These are phyloP conservation scores for Clarias pachynema DNA, from an alignment of 2,797 vertebrate genomes.

Conservation along the genomic window DNA sequence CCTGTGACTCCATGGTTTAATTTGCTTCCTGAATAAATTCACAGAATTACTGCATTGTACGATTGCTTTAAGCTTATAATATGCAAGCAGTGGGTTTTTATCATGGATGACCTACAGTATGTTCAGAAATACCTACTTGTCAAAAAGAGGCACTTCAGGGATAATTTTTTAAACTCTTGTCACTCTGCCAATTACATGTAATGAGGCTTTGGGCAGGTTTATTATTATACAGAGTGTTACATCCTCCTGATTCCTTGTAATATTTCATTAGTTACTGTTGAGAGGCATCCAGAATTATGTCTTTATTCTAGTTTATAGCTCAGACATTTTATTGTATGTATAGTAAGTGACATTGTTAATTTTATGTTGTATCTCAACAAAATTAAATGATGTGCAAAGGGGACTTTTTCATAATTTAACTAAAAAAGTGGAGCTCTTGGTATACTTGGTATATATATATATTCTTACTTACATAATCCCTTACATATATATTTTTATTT, in stretches of 20 bases:
- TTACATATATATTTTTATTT: too few species aligned
- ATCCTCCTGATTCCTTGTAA: not conserved
- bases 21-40: not conserved
- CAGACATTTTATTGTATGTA: not conserved
- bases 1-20: not conserved
- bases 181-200: constrained; percentile 8
- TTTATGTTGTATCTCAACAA: not conserved
- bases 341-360: not conserved
- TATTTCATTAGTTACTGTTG: constrained; percentile 4
- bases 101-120: not conserved
- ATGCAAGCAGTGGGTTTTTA: not conserved
- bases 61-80: constrained; percentile 5
- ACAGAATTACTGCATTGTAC: not conserved
- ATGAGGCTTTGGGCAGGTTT: constrained; percentile 14
- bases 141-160: constrained; percentile 20
- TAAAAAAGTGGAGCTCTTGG: too few species aligned
- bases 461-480: too few species aligned
- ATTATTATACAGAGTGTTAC: not conserved
- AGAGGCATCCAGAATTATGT: not conserved
- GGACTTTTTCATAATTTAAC: too few species aligned
- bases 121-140: not conserved
- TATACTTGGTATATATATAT: too few species aligned
- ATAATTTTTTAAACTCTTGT: not conserved
- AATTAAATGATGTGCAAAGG: too few species aligned
- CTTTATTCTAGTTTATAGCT: not conserved